phyloP scores from a whole-genome alignment of 2,797 vertebrate genomes.

The Ispidina picta region DNA sequence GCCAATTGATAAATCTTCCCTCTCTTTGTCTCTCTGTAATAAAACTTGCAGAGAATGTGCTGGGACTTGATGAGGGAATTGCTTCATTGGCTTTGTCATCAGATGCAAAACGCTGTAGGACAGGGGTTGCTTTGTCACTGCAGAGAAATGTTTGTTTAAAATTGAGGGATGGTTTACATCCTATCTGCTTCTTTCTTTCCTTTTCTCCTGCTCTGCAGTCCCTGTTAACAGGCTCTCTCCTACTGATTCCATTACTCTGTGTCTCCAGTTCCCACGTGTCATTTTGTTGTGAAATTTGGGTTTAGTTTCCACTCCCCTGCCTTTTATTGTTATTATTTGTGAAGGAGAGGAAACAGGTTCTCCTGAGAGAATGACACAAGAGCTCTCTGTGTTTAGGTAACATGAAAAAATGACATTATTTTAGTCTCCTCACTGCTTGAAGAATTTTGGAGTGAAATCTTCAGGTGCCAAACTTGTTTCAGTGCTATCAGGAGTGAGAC shows the following conservation, averaged over 20 bases:
- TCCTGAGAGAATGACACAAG: neutral
- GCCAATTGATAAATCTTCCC: neutral
- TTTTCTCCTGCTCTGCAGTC: neutral
- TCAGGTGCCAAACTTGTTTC: neutral
- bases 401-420: neutral
- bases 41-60: neutral
- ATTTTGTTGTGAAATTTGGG: neutral
- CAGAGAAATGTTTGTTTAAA: neutral
- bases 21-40: neutral
- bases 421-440: neutral
- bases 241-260: neutral
- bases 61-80: neutral
- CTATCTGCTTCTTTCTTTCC: neutral
- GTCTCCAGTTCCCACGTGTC: neutral
- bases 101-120: neutral
- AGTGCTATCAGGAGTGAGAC: rapidly evolving
- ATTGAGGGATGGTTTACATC: neutral
- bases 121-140: neutral
- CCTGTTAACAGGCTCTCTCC: neutral
- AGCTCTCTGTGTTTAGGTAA: neutral
- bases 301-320: neutral
- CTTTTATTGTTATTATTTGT: neutral
- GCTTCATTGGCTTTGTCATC: neutral
- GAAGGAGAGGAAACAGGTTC: neutral
- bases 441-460: neutral